A percentile compares a stretch with the other conserved stretches of the same genome.
Conservation (phyloP, 2,113 vertebrate genomes). For the Chaenocephalus aceratus region DNA sequence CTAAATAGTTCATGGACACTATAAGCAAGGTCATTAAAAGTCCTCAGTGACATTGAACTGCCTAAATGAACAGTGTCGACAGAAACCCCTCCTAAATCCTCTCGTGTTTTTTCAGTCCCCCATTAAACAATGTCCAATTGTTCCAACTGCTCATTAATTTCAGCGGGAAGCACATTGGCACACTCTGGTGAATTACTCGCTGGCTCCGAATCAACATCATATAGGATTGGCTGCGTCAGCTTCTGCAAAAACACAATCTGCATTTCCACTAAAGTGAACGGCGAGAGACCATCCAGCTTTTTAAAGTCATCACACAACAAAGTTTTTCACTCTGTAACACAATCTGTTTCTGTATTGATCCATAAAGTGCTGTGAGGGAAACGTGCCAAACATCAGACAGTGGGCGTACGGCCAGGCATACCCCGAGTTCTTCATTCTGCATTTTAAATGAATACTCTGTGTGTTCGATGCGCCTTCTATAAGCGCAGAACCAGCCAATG, state of each 20-base stretch:
- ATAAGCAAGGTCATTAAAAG: neutral
- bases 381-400: constrained; percentile 21
- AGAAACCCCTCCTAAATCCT: neutral
- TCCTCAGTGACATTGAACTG: neutral
- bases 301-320: constrained; percentile 9
- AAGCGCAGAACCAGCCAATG: constrained; percentile 22
- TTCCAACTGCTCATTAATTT: constrained; percentile 58
- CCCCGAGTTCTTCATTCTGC: neutral
- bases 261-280: constrained; percentile 26
- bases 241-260: constrained; percentile 24
- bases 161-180: constrained; percentile 43
- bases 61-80: constrained; percentile 1
- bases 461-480: constrained; percentile 6
- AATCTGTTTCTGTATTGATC: constrained; percentile 12
- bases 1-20: neutral
- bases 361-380: constrained; percentile 13
- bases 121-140: constrained; percentile 58
- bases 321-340: neutral
- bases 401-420: neutral
- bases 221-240: constrained; percentile 43
- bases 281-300: constrained; percentile 2
- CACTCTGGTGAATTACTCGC: constrained; percentile 50
- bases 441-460: constrained; percentile 22
- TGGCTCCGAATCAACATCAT: constrained; percentile 53
- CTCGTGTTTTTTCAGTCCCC: neutral